Conservation (phyloP, 2,113 vertebrate species). For the Hoplias malabaricus region DNA sequence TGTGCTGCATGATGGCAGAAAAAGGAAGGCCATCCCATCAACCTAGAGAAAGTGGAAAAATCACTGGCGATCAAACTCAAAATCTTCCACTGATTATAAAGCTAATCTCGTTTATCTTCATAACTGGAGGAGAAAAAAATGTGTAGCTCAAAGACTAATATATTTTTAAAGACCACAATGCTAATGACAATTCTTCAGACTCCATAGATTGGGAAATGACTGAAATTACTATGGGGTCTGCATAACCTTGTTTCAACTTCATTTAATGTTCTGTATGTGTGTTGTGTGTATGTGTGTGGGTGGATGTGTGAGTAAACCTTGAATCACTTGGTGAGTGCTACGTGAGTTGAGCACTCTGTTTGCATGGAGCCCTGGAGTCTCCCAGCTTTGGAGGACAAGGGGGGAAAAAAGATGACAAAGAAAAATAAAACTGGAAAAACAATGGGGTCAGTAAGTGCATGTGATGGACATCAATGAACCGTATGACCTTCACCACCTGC, state of each 20-base stretch:
- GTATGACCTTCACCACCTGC: neutral
- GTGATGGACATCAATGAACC: slow-evolving; percentile 1
- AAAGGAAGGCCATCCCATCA: too few relatives aligned
- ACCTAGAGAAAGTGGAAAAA: too few relatives aligned
- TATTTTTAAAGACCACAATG: too few relatives aligned
- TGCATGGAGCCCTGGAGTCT: neutral
- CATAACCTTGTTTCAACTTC: neutral
- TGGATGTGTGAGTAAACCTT: too few relatives aligned
- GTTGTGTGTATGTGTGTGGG: neutral
- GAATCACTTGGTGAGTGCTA: neutral
- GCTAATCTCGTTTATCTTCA: too few relatives aligned
- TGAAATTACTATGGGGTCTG: neutral
- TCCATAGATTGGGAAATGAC: neutral
- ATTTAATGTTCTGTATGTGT: too few relatives aligned
- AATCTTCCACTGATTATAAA: too few relatives aligned
- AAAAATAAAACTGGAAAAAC: neutral
- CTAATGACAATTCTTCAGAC: neutral
- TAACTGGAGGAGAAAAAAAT: too few relatives aligned
- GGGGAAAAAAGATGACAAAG: neutral
- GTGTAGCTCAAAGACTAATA: too few relatives aligned
- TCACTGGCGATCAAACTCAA: too few relatives aligned
- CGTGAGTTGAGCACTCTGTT: neutral
- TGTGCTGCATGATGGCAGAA: too few relatives aligned
- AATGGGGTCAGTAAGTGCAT: neutral
- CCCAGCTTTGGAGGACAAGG: neutral